Evolutionary conservation across 2,888 invertebrate genomes (phyloP).

Genomic region (Stenoptilia bipunctidactyla): DNA sequence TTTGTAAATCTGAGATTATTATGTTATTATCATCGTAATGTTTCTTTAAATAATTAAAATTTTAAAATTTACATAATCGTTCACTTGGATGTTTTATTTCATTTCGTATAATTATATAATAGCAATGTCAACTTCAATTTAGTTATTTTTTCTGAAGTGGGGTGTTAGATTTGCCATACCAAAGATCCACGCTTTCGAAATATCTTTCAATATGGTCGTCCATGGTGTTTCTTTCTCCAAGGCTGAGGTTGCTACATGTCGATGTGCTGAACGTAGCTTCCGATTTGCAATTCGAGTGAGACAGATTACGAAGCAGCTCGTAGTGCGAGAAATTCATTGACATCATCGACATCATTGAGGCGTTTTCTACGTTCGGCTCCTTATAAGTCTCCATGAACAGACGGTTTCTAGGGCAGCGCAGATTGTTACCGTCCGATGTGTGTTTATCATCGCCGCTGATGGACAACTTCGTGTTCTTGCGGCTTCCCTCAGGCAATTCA

Average conservation of each 20-base stretch:
- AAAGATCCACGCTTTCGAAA: slow-evolving; percentile 51
- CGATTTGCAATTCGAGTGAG: slow-evolving; percentile 43
- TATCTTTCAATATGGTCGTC: slow-evolving; percentile 52
- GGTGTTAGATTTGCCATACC: slow-evolving; percentile 25
- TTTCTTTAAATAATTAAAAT: slow-evolving; percentile 69
- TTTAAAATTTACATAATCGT: slow-evolving; percentile 69
- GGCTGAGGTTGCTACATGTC: slow-evolving; percentile 25
- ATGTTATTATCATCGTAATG: slow-evolving; percentile 60
- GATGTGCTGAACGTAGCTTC: slow-evolving; percentile 44
- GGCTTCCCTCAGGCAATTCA: no score
- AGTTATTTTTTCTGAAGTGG: not conserved
- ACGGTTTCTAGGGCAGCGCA: no score
- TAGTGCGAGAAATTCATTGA: slow-evolving; percentile 60
- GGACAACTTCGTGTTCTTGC: no score
- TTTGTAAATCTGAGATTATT: slow-evolving; percentile 67
- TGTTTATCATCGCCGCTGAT: no score
- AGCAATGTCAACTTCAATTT: not conserved
- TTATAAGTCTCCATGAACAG: slow-evolving; percentile 31
- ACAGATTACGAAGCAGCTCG: slow-evolving; percentile 49
- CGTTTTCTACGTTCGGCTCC: slow-evolving; percentile 26
- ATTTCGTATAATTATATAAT: not conserved
- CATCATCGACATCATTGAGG: slow-evolving; percentile 45
- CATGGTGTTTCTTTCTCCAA: slow-evolving; percentile 21
- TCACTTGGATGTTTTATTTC: slow-evolving; percentile 50
- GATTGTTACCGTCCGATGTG: no score